Base-by-base conservation (phyloP, 2,797 vertebrate genomes). In the Hylomyscus alleni region DNA sequence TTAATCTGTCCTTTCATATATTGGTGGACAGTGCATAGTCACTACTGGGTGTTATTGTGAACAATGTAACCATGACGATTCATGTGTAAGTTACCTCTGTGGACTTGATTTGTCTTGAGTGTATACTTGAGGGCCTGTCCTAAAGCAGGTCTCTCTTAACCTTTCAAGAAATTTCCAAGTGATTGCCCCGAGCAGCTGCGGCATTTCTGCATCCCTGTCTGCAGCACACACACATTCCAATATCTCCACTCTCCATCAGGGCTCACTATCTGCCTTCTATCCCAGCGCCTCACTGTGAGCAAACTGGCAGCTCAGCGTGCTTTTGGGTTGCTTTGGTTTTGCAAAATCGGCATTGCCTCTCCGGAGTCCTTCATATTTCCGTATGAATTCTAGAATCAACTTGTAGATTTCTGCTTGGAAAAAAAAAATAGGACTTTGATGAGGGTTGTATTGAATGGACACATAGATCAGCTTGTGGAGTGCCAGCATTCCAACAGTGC, bases 311-410 rank as follows among this genome's bases (percentile, higher is more conserved):
- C 75, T n/a, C 58, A 17, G 24, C 31, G 1, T 69, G 77, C 62
- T 81, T 54, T 56, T 54, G 47, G 80, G 34, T 67, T 67, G 89
- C 76, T 80, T 90, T 80, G 40, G 89, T 69, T 91, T 95, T n/a
- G 65, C 17, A 54, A 81, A 34, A 78, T 89, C n/a, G 13, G 62
- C 54, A 9, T 92, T 34, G 19, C 19, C 44, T 90, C 67, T 65
- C 91, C 65, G 31, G n/a, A 83, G 56, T 69, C 58, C 72, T 85
- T 76, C 56, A 13, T 85, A 92, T 91, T 89, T 89, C 84, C 37
- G 37, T 93, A n/a, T 50, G 50, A 86, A 86, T 89, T 91, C 75
- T 72, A 77, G 75, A 69, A 75, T 93, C 82, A 95, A 80, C 83
- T 69, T 76, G 34, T 65, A 67, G 73, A 56, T 67, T 93, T 73